These are phyloP conservation scores for Eristalis arbustorum DNA, from an alignment of 2,888 invertebrate genomes.

Conservation along the genomic window DNA sequence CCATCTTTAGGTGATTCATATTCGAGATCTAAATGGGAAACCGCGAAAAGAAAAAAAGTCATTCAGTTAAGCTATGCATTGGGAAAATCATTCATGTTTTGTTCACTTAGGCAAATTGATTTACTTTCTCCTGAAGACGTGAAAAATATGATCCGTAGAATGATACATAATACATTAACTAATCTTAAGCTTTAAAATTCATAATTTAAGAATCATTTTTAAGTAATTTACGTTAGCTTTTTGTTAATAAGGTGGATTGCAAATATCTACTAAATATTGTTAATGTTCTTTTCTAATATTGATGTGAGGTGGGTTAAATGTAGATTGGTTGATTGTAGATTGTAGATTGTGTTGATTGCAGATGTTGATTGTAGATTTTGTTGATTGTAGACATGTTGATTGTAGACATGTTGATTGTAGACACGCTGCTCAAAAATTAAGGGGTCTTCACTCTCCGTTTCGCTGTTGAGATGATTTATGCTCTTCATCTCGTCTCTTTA, in stretches of 20 bases:
- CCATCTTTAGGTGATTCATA: neutral
- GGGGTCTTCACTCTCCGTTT: neutral
- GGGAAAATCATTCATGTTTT: neutral
- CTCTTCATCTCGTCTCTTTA: too few relatives aligned
- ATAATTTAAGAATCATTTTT: too few relatives aligned
- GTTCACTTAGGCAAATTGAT: neutral
- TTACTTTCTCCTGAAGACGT: neutral
- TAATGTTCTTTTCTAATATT: too few relatives aligned
- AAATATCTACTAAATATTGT: too few relatives aligned
- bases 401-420: slow-evolving; percentile 10
- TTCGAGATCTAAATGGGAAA: slow-evolving; percentile 2
- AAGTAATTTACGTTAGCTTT: too few relatives aligned
- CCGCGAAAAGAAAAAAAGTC: neutral
- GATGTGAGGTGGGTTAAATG: neutral
- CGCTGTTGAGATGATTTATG: neutral
- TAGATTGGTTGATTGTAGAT: slow-evolving; percentile 4
- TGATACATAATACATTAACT: too few relatives aligned
- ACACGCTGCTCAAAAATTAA: slow-evolving; percentile 5
- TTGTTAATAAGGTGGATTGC: too few relatives aligned
- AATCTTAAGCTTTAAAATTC: too few relatives aligned
- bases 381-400: slow-evolving; percentile 7
- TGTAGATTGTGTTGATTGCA: too few relatives aligned
- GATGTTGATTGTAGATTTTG: neutral
- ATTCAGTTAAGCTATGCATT: neutral
- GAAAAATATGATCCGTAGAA: too few relatives aligned